Base-by-base conservation (phyloP, 2,797 vertebrate genomes). In the Scolopax rusticola region DNA sequence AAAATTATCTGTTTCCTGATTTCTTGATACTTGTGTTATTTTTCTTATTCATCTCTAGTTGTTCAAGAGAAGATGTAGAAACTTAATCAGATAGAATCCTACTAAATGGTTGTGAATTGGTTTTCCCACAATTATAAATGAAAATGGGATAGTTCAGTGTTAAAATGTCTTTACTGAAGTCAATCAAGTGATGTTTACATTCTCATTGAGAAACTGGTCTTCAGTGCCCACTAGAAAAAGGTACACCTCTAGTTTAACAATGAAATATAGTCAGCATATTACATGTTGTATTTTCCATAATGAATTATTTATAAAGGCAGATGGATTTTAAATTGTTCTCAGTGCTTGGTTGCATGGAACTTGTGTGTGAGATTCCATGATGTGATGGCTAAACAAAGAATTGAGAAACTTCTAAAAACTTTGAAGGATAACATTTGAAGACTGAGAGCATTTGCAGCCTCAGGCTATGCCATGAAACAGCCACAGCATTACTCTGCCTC, bases 381-480 rank as follows among this genome's bases (percentile, higher is more conserved):
- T 43, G 65, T 63, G 84, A n/a, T 43, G 50, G 56, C 61, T 95
- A 90, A 82, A 92, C 83, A 93, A 89, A 94, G 91, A 96, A 86
- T 1, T 74, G 73, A 89, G 73, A 86, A 71, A 83, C 80, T 97
- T 75, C 92, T 94, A 20, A 96, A 95, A 87, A 69, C 95, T 97
- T 69, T 97, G 91, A 98, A 98, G 96, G 97, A 61, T 97, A 97
- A 93, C 93, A 81, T 87, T 92, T 92, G 93, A 97, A 93, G 91
- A 87, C 92, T 93, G 84, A 74, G 97, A 98, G 93, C 95, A 65
- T 98, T 97, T 95, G 76, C 40, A 95, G 97, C 98, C 98, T 95
- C 64, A 84, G 98, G 98, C 97, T 91, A 96, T 60, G 93, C 79
- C 95, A 95, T 61, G 51, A 89, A 97, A 95, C 93, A 93, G 82